Percentiles rank a stretch among this genome's conserved stretches.
Evolutionary conservation across 1,140 invertebrate species (phyloP).

Genomic region (Sipha flava): DNA sequence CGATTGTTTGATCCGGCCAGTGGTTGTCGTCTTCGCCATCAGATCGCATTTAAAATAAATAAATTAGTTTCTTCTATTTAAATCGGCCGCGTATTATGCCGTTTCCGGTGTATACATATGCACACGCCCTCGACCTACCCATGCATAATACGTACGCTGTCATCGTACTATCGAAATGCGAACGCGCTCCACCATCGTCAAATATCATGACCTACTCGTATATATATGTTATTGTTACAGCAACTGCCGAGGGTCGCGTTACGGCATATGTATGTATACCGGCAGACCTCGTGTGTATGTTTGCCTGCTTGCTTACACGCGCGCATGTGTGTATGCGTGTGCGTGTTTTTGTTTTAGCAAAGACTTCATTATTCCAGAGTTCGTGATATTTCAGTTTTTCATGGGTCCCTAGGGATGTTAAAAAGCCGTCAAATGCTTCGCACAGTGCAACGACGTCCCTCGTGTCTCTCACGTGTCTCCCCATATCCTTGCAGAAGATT

Average conservation of each 20-base stretch:
- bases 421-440: conserved; percentile 21
- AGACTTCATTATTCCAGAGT: neutral
- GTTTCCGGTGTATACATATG: too few relatives aligned
- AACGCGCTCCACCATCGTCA: too few relatives aligned
- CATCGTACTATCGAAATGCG: too few relatives aligned
- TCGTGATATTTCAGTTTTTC: conserved; percentile 24
- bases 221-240: too few relatives aligned
- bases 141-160: too few relatives aligned
- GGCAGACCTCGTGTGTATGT: neutral
- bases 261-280: neutral
- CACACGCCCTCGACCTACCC: too few relatives aligned
- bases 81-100: neutral
- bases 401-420: neutral
- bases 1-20: neutral
- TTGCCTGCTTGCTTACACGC: too few relatives aligned
- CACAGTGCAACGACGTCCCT: neutral
- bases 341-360: neutral
- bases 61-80: too few relatives aligned
- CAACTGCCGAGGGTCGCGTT: too few relatives aligned
- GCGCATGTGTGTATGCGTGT: neutral
- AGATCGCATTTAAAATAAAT: neutral
- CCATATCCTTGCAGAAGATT: too few relatives aligned
- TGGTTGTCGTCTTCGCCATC: neutral
- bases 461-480: too few relatives aligned
- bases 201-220: too few relatives aligned